These are phyloP conservation scores for Corvus moneduloides DNA, from an alignment of 2,113 vertebrate species.

Conservation along the genomic window DNA sequence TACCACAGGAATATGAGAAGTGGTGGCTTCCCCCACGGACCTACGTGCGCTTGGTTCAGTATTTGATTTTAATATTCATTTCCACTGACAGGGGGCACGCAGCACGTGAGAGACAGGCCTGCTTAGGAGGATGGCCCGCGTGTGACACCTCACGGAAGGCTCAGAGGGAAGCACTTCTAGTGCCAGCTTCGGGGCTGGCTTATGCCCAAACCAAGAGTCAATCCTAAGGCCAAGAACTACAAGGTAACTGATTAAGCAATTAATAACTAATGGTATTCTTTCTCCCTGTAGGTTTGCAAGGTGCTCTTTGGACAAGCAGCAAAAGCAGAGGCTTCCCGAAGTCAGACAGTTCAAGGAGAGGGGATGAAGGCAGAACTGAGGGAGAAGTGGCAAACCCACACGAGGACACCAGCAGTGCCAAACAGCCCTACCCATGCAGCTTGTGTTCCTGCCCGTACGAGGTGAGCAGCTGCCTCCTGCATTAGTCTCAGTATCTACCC, in stretches of 20 bases:
- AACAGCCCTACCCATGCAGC: not conserved
- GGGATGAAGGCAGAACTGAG: not conserved
- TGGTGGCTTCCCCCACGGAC: not conserved
- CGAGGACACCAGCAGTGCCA: not conserved
- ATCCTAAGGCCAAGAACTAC: not conserved
- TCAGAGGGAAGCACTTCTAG: not conserved
- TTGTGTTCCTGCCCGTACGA: not conserved
- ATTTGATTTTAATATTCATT: not conserved
- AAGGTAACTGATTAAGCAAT: not conserved
- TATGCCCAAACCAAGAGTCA: not conserved
- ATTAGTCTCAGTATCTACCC: not conserved
- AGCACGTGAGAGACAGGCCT: not conserved
- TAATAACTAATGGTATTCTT: not conserved
- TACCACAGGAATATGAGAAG: not conserved
- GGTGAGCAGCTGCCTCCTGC: not conserved
- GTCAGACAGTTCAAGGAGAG: not conserved
- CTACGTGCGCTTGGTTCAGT: fast-evolving
- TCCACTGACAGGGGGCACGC: not conserved
- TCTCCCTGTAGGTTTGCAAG: not conserved
- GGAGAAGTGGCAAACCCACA: not conserved
- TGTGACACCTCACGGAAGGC: not conserved
- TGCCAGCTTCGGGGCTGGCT: not conserved
- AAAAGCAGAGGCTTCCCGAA: not conserved
- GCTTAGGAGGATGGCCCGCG: not conserved
- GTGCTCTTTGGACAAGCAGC: not conserved